These are phyloP conservation scores for Mimas tiliae DNA, from an alignment of 2,888 invertebrate genomes.

Conservation along the genomic window DNA sequence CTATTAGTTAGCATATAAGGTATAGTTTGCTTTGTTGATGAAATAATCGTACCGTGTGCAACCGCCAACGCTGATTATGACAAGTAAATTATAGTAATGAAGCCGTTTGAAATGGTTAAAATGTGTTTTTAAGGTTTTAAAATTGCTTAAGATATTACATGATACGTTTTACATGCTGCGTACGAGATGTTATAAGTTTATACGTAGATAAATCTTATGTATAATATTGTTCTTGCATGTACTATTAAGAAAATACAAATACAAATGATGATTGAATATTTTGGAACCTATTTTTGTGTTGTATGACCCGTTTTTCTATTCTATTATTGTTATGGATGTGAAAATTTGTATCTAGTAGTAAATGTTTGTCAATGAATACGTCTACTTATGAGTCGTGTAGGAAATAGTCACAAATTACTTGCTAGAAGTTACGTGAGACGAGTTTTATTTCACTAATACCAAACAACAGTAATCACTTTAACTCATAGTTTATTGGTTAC, in stretches of 20 bases:
- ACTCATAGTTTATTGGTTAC: too few species aligned
- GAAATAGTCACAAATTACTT: too few species aligned
- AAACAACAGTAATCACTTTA: too few species aligned
- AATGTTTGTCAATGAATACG: too few species aligned
- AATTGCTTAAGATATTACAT: slow-evolving; percentile 42
- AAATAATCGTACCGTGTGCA: slow-evolving; percentile 66
- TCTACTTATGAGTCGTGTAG: too few species aligned
- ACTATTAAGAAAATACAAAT: neutral
- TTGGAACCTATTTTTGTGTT: too few species aligned
- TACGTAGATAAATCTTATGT: slow-evolving; percentile 18
- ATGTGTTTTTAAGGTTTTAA: slow-evolving; percentile 53
- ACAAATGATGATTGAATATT: neutral
- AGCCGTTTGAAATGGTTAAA: slow-evolving; percentile 56
- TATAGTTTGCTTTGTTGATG: neutral
- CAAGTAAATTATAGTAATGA: slow-evolving; percentile 64
- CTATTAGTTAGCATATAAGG: neutral
- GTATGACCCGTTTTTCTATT: too few species aligned
- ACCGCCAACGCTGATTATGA: slow-evolving; percentile 62
- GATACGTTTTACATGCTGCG: slow-evolving; percentile 36
- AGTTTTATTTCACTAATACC: too few species aligned
- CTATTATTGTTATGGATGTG: too few species aligned
- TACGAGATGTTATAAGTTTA: slow-evolving; percentile 24
- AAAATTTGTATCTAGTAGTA: too few species aligned
- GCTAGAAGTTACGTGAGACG: too few species aligned
- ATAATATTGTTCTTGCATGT: neutral